A percentile compares a stretch with the other conserved stretches of the same genome.
Evolutionary conservation across 2,113 vertebrate species (phyloP).

Genomic region (Thymallus thymallus): DNA sequence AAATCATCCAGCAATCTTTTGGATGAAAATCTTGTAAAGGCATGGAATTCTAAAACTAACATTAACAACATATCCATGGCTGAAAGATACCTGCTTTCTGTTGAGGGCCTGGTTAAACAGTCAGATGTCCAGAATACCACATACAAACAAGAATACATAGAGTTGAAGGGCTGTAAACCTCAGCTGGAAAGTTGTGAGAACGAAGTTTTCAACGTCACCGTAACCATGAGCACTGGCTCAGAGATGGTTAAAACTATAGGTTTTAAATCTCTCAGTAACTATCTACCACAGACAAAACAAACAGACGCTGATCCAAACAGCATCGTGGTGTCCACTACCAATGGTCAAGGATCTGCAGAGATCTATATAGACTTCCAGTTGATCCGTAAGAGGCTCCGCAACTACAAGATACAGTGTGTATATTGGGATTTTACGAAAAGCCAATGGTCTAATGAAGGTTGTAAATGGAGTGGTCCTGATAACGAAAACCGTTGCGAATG

Average conservation of each 20-base stretch:
- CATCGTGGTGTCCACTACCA: conserved; percentile 70
- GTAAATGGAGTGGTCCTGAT: background rate
- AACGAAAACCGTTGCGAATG: conserved; percentile 64
- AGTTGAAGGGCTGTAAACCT: conserved; percentile 31
- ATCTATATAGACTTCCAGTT: conserved; percentile 64
- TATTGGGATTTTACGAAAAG: conserved; percentile 66
- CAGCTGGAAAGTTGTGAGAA: background rate
- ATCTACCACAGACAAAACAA: conserved; percentile 38
- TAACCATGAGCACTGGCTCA: conserved; percentile 28
- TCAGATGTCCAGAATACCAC: conserved; percentile 18
- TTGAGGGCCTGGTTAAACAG: conserved; percentile 68
- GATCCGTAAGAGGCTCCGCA: rapidly evolving
- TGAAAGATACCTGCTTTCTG: conserved; percentile 63
- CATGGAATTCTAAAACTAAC: background rate
- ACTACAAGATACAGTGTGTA: conserved; percentile 62
- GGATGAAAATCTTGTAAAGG: conserved; percentile 15
- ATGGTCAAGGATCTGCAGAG: background rate
- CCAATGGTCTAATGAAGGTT: background rate
- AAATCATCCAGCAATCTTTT: conserved; percentile 66
- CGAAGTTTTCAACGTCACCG: conserved; percentile 11
- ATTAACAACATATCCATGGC: conserved; percentile 14
- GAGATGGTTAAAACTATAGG: conserved; percentile 43
- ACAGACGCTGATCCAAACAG: background rate
- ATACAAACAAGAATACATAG: conserved; percentile 52
- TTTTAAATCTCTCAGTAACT: conserved; percentile 62